Conservation (phyloP, 2,797 vertebrate species). For the Sciurus carolinensis region DNA sequence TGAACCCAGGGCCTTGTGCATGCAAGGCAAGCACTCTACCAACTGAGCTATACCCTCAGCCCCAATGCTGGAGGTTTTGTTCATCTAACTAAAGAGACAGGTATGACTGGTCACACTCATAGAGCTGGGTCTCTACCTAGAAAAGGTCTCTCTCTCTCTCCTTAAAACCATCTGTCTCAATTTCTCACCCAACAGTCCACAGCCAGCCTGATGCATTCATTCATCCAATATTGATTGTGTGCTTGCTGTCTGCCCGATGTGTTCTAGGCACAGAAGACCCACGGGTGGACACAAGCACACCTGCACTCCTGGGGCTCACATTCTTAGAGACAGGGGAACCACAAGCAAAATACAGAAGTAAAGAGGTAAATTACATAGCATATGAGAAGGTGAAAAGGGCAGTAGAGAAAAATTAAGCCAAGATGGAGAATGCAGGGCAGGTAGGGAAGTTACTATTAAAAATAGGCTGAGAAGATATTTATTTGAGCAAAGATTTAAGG, state of each 20-base stretch:
- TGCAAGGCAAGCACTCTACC: too few relatives aligned
- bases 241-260: neutral
- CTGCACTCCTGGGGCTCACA: neutral
- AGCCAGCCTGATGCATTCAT: neutral
- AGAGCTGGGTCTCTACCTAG: too few relatives aligned
- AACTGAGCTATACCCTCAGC: too few relatives aligned
- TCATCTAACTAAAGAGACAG: too few relatives aligned
- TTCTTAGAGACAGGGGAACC: neutral
- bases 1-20: too few relatives aligned
- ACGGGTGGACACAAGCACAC: neutral
- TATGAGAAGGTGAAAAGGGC: neutral
- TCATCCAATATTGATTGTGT: neutral
- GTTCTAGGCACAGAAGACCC: neutral
- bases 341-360: neutral
- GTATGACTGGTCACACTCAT: too few relatives aligned
- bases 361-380: neutral
- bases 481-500: neutral
- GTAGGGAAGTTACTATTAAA: neutral
- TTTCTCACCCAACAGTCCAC: neutral
- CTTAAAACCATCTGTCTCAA: too few relatives aligned
- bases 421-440: neutral
- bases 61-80: too few relatives aligned
- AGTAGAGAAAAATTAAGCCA: neutral
- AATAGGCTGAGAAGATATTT: neutral
- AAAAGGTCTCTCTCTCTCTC: too few relatives aligned